Evolutionary conservation across 2,888 invertebrate species (phyloP).

Genomic region (Tipula confusa): DNA sequence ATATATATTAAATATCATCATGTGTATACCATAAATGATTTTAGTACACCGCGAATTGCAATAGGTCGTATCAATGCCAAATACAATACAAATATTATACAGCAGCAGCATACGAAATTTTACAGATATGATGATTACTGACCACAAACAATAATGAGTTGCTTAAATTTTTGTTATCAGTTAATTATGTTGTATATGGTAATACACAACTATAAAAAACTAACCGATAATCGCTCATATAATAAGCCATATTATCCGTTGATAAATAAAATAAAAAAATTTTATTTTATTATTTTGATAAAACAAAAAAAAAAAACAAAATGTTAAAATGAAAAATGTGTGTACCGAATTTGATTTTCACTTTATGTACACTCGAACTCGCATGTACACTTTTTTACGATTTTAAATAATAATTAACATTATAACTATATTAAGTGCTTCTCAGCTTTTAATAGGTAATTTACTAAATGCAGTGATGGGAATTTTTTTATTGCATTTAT

Average conservation of each 20-base stretch:
- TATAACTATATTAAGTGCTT: background rate
- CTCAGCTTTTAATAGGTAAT: background rate
- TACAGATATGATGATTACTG: conserved; percentile 25
- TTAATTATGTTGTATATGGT: conserved; percentile 20
- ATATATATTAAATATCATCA: too few species aligned
- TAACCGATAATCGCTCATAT: background rate
- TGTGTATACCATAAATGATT: too few species aligned
- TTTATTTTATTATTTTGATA: too few species aligned
- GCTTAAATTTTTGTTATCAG: conserved; percentile 17
- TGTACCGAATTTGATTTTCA: background rate
- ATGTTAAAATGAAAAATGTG: background rate
- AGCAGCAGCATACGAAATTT: background rate
- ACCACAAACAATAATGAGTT: conserved; percentile 25
- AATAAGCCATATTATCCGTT: conserved; percentile 21
- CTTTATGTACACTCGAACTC: too few species aligned
- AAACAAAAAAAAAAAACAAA: background rate
- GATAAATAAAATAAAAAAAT: too few species aligned
- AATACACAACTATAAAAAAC: background rate
- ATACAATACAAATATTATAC: background rate
- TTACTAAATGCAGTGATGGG: background rate
- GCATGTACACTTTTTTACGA: background rate
- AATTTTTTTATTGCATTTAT: too few species aligned
- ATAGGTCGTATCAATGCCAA: background rate
- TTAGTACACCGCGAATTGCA: background rate
- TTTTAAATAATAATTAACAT: background rate